Evolutionary conservation across 2,113 vertebrate genomes (phyloP).

Genomic region (Otocyon megalotis): DNA sequence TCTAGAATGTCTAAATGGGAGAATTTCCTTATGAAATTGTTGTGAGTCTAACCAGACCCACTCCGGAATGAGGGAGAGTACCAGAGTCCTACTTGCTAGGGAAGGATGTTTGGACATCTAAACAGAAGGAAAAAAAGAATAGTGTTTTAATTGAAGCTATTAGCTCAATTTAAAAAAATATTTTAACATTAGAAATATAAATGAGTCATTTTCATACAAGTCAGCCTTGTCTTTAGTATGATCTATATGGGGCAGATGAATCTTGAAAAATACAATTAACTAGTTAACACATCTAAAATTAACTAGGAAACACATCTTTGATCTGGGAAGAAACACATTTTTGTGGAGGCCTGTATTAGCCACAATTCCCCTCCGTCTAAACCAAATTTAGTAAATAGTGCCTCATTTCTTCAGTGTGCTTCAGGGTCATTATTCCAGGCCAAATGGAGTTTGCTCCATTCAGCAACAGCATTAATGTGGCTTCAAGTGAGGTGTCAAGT

Average conservation of each 20-base stretch:
- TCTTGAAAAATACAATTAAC: conserved; percentile 28
- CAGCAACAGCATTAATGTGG: background rate
- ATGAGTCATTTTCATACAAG: background rate
- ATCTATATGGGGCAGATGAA: background rate
- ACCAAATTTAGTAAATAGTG: background rate
- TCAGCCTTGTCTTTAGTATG: background rate
- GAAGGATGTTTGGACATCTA: background rate
- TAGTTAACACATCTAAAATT: background rate
- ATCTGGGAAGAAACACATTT: background rate
- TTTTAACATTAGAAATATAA: background rate
- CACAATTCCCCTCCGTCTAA: background rate
- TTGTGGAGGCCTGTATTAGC: background rate
- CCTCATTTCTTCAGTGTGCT: background rate
- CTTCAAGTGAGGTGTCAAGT: conserved; percentile 38
- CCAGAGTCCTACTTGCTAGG: background rate
- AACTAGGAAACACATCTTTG: background rate
- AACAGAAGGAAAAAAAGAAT: background rate
- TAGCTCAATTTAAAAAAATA: background rate
- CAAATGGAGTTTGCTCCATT: conserved; percentile 34
- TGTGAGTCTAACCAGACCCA: background rate
- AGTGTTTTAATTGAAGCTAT: background rate
- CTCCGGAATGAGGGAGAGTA: background rate
- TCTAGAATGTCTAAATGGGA: background rate
- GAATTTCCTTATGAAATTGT: background rate
- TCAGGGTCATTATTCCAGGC: background rate